A percentile compares a stretch with the other conserved stretches of the same genome.
Evolutionary conservation across 1,140 invertebrate genomes (phyloP).

Genomic region (Hormaphis cornu): DNA sequence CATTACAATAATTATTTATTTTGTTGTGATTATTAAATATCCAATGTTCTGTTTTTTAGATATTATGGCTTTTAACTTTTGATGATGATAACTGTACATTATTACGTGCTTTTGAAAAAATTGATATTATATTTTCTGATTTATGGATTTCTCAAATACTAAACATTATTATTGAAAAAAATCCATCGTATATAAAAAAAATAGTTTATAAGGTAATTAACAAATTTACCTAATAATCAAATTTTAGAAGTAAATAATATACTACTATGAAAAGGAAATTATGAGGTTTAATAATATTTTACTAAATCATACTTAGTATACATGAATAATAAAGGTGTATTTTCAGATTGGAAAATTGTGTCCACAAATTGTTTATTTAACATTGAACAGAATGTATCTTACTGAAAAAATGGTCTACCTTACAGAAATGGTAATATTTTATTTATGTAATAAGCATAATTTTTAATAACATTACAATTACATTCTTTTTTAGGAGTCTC

Average conservation of each 20-base stretch:
- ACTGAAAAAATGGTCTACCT: neutral
- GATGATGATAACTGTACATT: neutral
- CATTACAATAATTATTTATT: neutral
- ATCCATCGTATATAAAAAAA: neutral
- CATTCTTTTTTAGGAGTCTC: neutral
- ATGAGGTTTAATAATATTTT: too few relatives aligned
- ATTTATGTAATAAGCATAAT: neutral
- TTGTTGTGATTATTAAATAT: neutral
- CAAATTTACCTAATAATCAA: neutral
- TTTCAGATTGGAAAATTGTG: neutral
- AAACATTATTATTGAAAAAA: neutral
- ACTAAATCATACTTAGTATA: too few relatives aligned
- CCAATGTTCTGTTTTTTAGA: neutral
- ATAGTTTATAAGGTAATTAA: conserved; percentile 3
- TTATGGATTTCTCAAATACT: conserved; percentile 14
- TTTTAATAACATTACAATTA: neutral
- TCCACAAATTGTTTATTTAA: conserved; percentile 13
- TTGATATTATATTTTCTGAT: neutral
- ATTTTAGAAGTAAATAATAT: neutral
- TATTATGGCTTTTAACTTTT: conserved; percentile 11
- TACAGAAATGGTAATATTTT: neutral
- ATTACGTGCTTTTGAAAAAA: neutral
- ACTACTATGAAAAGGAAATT: too few relatives aligned
- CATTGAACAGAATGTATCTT: conserved; percentile 5
- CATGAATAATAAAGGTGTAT: too few relatives aligned